Evolutionary conservation across 2,797 vertebrate genomes (phyloP).

Genomic region (Ceyx erithaca): DNA sequence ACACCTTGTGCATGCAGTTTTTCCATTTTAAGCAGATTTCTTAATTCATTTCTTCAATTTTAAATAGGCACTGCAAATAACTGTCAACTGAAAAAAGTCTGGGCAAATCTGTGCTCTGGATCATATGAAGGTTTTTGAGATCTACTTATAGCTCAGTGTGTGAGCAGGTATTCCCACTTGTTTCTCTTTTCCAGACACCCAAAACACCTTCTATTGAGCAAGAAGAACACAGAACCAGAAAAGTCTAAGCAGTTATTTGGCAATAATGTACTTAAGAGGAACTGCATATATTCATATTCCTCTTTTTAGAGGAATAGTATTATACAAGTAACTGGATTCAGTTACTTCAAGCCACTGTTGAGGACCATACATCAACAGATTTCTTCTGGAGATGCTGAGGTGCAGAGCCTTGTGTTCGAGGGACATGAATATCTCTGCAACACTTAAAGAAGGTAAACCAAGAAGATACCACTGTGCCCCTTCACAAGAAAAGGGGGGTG

Average conservation of each 20-base stretch:
- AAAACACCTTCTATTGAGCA: neutral
- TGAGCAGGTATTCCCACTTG: neutral
- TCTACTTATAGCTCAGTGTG: neutral
- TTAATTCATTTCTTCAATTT: neutral
- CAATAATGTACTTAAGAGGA: neutral
- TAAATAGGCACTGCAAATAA: neutral
- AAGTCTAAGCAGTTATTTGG: neutral
- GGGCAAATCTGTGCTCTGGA: neutral
- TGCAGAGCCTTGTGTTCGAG: neutral
- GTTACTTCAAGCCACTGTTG: neutral
- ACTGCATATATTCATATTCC: neutral
- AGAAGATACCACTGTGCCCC: neutral
- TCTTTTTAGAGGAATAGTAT: neutral
- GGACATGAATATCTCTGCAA: neutral
- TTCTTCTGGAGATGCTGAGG: neutral
- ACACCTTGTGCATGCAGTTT: neutral
- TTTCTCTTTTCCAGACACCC: neutral
- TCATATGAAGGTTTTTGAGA: neutral
- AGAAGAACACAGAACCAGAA: neutral
- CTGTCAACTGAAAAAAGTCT: neutral
- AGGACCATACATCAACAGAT: rapidly evolving
- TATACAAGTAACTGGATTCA: neutral
- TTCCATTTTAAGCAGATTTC: neutral
- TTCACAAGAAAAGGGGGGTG: neutral
- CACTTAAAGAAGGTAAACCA: neutral